Evolutionary conservation across 2,888 invertebrate species (phyloP).

Genomic region (Lochmaea crataegi): DNA sequence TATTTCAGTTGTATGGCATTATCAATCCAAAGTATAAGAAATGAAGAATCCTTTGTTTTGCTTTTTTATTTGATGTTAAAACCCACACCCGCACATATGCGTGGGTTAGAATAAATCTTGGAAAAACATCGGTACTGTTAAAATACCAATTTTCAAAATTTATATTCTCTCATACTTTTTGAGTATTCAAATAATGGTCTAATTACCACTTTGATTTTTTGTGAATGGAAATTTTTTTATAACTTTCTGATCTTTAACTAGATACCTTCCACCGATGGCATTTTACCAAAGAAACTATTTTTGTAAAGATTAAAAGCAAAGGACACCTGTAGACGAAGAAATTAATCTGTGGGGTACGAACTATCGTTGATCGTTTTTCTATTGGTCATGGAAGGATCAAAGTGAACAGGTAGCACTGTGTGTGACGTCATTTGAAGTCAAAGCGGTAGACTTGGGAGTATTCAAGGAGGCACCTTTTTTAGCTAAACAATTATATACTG

Average conservation of each 20-base stretch:
- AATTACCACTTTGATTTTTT: background rate
- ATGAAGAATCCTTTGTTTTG: too few relatives aligned
- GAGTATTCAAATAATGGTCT: background rate
- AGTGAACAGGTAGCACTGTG: conserved; percentile 24
- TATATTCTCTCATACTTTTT: too few relatives aligned
- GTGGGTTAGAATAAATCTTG: too few relatives aligned
- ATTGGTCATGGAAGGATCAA: conserved; percentile 28
- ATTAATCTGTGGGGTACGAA: conserved; percentile 7
- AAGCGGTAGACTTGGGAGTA: background rate
- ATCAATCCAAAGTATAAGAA: too few relatives aligned
- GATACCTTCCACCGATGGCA: background rate
- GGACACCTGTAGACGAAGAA: conserved; percentile 18
- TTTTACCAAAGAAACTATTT: conserved; percentile 7
- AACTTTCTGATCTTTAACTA: background rate
- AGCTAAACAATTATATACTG: background rate
- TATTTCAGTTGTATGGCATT: too few relatives aligned
- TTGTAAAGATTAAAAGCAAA: conserved; percentile 15
- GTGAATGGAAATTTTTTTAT: background rate
- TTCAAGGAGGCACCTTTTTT: background rate
- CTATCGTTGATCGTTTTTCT: conserved; percentile 24
- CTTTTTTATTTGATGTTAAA: too few relatives aligned
- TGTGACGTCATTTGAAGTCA: conserved; percentile 13
- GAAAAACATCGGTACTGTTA: too few relatives aligned
- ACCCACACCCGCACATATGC: too few relatives aligned
- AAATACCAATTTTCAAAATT: too few relatives aligned